Conservation (phyloP, 2,888 invertebrate species). For the Synanthedon formicaeformis region DNA sequence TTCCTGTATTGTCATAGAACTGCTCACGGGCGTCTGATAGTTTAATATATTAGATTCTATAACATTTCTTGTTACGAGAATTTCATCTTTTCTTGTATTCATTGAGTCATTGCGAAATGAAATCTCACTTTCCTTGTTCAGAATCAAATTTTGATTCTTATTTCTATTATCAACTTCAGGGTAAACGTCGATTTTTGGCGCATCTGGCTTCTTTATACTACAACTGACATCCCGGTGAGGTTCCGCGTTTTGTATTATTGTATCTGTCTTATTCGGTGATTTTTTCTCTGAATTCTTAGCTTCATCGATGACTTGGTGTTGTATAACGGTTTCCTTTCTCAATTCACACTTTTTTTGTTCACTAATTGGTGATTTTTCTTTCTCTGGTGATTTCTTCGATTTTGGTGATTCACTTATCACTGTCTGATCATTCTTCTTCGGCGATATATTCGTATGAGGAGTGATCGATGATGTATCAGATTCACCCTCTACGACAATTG, state of each 20-base stretch:
- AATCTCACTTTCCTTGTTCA: conserved; percentile 44
- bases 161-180: conserved; percentile 39
- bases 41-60: conserved; percentile 45
- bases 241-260: conserved; percentile 49
- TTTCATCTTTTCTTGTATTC: conserved; percentile 48
- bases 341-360: conserved; percentile 49
- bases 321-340: conserved; percentile 61
- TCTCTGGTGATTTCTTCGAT: conserved; percentile 42
- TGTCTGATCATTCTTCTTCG: conserved; percentile 39
- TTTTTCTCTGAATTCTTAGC: conserved; percentile 40
- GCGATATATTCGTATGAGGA: conserved; percentile 29
- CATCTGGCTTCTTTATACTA: conserved; percentile 41
- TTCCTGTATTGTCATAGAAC: conserved; percentile 59
- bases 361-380: conserved; percentile 13
- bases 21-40: conserved; percentile 42
- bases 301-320: conserved; percentile 52
- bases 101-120: conserved; percentile 42
- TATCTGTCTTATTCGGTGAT: conserved; percentile 52
- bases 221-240: conserved; percentile 38
- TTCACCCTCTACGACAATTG: conserved; percentile 54
- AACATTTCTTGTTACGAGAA: conserved; percentile 48
- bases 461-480: conserved; percentile 40
- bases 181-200: conserved; percentile 44
- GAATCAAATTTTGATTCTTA: conserved; percentile 31
- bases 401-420: conserved; percentile 47